Evolutionary conservation across 2,797 vertebrate genomes (phyloP).

Genomic region (Lateolabrax maculatus): DNA sequence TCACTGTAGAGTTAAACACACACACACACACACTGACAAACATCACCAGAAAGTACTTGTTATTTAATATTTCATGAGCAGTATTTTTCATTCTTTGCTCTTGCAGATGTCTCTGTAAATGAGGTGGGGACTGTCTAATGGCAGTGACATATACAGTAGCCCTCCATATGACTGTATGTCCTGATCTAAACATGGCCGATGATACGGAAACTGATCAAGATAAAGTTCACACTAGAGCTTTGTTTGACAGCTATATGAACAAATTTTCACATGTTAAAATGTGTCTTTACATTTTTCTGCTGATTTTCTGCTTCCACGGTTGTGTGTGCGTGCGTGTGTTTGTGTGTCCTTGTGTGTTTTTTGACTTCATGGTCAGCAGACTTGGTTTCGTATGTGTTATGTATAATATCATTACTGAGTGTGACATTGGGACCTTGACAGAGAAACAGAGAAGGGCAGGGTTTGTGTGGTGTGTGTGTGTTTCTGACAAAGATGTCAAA

Average conservation of each 20-base stretch:
- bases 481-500: conserved; percentile 64
- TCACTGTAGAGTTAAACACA: conserved; percentile 16
- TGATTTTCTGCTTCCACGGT: neutral
- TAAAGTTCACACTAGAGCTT: neutral
- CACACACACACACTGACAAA: conserved; percentile 3
- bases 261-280: conserved; percentile 19
- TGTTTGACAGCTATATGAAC: neutral
- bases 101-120: conserved; percentile 19
- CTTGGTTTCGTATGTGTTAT: conserved; percentile 12
- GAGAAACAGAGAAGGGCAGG: conserved; percentile 49
- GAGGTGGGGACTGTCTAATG: neutral
- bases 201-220: neutral
- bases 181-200: neutral
- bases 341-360: conserved; percentile 10
- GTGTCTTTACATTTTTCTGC: neutral
- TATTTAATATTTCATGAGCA: neutral
- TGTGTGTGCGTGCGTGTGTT: conserved; percentile 2
- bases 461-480: conserved; percentile 23
- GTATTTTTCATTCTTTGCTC: neutral
- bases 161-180: conserved; percentile 10
- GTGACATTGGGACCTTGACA: conserved; percentile 66
- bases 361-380: conserved; percentile 11
- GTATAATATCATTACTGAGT: conserved; percentile 65
- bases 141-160: neutral
- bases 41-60: neutral